These are phyloP conservation scores for Pygoscelis adeliae DNA, from an alignment of 2,113 vertebrate species.

Conservation along the genomic window DNA sequence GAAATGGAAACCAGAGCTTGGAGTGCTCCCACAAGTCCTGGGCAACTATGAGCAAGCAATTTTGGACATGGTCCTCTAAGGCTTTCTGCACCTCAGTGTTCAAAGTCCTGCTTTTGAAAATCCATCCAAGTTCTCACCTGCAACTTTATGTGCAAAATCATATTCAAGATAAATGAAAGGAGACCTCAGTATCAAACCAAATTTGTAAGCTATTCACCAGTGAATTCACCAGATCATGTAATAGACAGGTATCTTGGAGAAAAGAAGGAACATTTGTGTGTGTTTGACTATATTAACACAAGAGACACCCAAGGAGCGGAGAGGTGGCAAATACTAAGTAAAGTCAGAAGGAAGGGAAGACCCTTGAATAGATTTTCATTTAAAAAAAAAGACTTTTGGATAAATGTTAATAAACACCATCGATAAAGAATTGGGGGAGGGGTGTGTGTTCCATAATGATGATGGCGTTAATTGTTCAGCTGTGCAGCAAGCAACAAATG, in stretches of 20 bases:
- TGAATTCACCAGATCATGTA: neutral
- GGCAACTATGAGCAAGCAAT: neutral
- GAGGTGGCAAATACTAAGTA: neutral
- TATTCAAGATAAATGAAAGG: neutral
- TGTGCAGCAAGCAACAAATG: neutral
- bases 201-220: neutral
- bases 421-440: accelerated
- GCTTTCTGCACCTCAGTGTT: neutral
- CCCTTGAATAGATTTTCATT: neutral
- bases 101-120: neutral
- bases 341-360: neutral
- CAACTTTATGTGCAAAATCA: neutral
- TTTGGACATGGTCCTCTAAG: neutral
- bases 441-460: neutral
- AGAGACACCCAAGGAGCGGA: neutral
- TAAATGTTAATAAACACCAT: neutral
- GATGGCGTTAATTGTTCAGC: neutral
- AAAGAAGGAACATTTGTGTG: neutral
- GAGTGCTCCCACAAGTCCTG: neutral
- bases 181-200: neutral
- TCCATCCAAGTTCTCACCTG: neutral
- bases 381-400: neutral
- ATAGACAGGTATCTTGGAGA: neutral
- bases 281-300: neutral
- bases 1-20: neutral